phyloP scores from a whole-genome alignment of 1,140 invertebrate species.

The Gonioctena quinquepunctata region DNA sequence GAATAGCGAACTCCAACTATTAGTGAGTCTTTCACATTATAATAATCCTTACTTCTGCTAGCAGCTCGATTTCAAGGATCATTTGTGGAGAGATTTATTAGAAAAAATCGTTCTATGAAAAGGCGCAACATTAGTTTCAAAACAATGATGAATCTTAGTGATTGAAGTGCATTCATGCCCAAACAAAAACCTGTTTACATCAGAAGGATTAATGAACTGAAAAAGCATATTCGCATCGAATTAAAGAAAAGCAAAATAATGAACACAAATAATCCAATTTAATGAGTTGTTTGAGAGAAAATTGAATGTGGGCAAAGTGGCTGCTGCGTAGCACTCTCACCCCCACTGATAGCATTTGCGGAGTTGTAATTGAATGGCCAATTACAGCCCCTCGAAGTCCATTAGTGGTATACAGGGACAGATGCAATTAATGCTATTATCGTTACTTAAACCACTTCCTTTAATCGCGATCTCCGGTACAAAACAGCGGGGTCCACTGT shows the following conservation, averaged over 20 bases:
- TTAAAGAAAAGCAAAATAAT: neutral
- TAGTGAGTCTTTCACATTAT: too few species aligned
- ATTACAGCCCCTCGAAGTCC: conserved; percentile 40
- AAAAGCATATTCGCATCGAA: neutral
- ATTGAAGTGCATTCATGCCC: neutral
- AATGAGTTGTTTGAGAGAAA: conserved; percentile 17
- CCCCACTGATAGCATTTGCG: conserved; percentile 34
- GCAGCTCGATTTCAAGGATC: too few species aligned
- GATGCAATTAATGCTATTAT: conserved; percentile 35
- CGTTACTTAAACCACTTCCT: conserved; percentile 26
- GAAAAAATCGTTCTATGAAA: too few species aligned
- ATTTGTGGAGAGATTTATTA: too few species aligned
- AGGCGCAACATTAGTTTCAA: too few species aligned
- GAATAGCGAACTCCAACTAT: too few species aligned
- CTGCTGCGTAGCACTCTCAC: conserved; percentile 21
- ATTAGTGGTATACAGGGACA: conserved; percentile 20
- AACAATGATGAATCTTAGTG: neutral
- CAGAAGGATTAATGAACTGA: neutral
- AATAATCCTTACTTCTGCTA: too few species aligned
- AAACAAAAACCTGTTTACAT: neutral
- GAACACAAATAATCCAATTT: conserved; percentile 18
- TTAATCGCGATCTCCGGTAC: neutral
- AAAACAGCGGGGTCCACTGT: neutral
- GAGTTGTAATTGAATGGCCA: conserved; percentile 44
- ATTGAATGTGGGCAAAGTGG: conserved; percentile 8